Evolutionary conservation across 2,888 invertebrate genomes (phyloP).

Genomic region (Blastobasis adustella): DNA sequence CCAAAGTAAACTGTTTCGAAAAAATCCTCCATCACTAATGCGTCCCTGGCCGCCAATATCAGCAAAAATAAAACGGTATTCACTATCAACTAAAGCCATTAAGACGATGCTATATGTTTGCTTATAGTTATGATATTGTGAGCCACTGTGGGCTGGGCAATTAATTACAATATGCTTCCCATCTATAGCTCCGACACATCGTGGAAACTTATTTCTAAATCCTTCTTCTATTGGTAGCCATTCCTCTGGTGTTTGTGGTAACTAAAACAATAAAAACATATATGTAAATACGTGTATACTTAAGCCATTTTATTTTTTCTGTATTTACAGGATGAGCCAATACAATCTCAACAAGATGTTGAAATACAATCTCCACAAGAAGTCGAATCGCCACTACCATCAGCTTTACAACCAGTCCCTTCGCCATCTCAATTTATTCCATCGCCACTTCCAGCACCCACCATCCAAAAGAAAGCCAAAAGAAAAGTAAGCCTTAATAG

Average conservation of each 20-base stretch:
- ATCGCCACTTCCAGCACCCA: not conserved
- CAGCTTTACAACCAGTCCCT: not conserved
- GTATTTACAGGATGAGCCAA: no score
- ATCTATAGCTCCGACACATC: constrained; percentile 9
- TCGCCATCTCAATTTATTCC: not conserved
- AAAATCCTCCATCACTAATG: constrained; percentile 8
- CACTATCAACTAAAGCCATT: constrained; percentile 9
- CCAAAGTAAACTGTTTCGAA: constrained; percentile 1
- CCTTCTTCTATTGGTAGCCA: no score
- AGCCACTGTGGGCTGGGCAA: constrained; percentile 8
- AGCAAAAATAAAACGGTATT: constrained; percentile 7
- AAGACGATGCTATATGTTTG: constrained; percentile 9
- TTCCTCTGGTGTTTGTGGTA: no score
- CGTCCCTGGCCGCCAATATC: constrained; percentile 1
- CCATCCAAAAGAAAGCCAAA: not conserved
- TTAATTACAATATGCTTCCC: constrained; percentile 10
- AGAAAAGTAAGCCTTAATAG: not conserved
- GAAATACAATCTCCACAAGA: not conserved
- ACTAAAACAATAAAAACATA: not conserved
- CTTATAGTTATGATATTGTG: constrained; percentile 8
- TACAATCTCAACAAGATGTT: not conserved
- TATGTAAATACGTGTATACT: not conserved
- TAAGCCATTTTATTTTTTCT: not conserved
- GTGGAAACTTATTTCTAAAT: constrained; percentile 6
- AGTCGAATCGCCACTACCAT: no score